phyloP scores from a whole-genome alignment of 2,113 vertebrate species.

The Stictonetta naevosa region DNA sequence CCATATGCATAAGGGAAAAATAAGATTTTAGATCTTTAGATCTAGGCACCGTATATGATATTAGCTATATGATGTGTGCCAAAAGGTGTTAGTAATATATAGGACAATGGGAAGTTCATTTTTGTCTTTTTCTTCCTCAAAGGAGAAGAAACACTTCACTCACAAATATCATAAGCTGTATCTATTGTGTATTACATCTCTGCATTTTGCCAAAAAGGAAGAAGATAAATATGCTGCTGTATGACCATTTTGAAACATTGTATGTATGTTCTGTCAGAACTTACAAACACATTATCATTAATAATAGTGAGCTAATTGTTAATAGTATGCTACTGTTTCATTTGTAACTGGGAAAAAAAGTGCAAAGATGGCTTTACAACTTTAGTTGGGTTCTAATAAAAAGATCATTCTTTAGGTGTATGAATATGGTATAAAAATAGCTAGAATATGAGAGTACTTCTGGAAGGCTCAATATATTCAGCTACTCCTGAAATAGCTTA shows the following conservation, averaged over 20 bases:
- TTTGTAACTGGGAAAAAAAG: not conserved
- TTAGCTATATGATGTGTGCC: not conserved
- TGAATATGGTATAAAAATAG: not conserved
- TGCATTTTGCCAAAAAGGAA: not conserved
- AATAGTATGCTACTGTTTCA: not conserved
- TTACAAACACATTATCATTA: not conserved
- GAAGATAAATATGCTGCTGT: not conserved
- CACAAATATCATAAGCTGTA: not conserved
- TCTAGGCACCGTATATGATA: not conserved
- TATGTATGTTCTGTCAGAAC: not conserved
- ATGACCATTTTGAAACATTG: not conserved
- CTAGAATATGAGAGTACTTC: not conserved
- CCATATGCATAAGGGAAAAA: not conserved
- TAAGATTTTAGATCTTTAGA: not conserved
- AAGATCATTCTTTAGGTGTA: not conserved
- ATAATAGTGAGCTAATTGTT: not conserved
- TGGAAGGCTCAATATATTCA: conserved; percentile 34
- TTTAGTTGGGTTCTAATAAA: conserved; percentile 8
- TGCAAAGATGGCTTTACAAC: not conserved
- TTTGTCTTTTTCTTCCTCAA: not conserved
- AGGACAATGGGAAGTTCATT: not conserved
- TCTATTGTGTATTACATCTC: not conserved
- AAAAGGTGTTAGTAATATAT: not conserved
- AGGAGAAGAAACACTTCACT: not conserved
- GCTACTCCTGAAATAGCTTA: conserved; percentile 1